phyloP scores from a whole-genome alignment of 2,888 invertebrate genomes.

The Rhingia rostrata region DNA sequence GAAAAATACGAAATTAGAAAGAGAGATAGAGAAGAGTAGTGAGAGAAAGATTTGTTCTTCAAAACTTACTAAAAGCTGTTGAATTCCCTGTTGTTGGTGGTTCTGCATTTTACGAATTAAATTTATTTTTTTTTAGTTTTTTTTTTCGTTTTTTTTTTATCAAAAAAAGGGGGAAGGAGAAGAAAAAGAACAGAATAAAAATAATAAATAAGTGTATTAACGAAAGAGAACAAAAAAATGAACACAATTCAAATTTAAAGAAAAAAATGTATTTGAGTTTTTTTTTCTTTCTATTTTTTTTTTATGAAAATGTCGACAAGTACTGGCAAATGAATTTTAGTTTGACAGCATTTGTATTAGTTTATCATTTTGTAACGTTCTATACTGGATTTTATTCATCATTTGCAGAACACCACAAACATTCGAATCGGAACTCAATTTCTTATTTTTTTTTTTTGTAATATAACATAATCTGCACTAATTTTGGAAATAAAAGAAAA shows the following conservation, averaged over 20 bases:
- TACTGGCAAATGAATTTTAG: conserved; percentile 1
- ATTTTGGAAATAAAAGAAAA: conserved; percentile 20
- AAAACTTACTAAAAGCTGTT: conserved; percentile 94
- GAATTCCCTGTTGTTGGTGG: conserved; percentile 95
- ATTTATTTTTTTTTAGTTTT: conserved; percentile 69
- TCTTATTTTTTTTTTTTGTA: conserved; percentile 20
- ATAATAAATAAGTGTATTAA: conserved; percentile 50
- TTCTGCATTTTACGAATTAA: conserved; percentile 86
- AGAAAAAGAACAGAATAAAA: conserved; percentile 62
- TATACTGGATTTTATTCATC: conserved; percentile 66
- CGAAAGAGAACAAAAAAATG: conserved; percentile 6
- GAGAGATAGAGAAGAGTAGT: conserved; percentile 34
- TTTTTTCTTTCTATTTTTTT: conserved; percentile 9
- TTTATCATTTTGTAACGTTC: conserved; percentile 58
- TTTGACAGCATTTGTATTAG: conserved; percentile 22
- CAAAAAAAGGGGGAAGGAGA: conserved; percentile 58
- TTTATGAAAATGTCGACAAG: conserved; percentile 14
- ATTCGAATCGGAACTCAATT: conserved; percentile 65
- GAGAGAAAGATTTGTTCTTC: conserved; percentile 66
- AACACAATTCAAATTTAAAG: not conserved
- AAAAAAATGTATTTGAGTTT: conserved; percentile 42
- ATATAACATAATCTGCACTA: conserved; percentile 13
- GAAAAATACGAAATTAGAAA: conserved; percentile 76
- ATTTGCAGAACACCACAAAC: conserved; percentile 72
- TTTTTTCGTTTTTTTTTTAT: conserved; percentile 46